Evolutionary conservation across 2,797 vertebrate genomes (phyloP).

Genomic region (Thaleichthys pacificus): DNA sequence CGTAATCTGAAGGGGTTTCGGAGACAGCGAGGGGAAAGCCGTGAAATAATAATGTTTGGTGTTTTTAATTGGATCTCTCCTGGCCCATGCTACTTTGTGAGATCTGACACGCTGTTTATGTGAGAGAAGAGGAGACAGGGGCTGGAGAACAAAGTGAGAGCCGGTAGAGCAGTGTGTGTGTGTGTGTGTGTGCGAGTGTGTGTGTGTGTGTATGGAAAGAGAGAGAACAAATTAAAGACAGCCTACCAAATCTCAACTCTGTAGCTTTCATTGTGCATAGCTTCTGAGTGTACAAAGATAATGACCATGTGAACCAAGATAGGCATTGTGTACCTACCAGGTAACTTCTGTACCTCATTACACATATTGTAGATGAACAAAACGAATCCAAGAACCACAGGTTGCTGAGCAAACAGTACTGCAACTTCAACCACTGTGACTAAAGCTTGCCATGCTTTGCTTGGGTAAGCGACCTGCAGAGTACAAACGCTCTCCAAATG

Average conservation of each 20-base stretch:
- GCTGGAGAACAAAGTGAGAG: background rate
- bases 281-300: background rate
- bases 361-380: too few species aligned
- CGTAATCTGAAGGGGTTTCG: slow-evolving; percentile 65
- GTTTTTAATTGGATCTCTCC: slow-evolving; percentile 74
- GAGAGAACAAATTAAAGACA: background rate
- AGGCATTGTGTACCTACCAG: too few species aligned
- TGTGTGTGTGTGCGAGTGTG: background rate
- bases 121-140: slow-evolving; percentile 35
- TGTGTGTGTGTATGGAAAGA: background rate
- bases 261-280: background rate
- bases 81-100: slow-evolving; percentile 56
- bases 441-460: slow-evolving; percentile 26
- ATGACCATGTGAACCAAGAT: too few species aligned
- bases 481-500: slow-evolving; percentile 32
- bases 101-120: slow-evolving; percentile 65
- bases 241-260: too few species aligned
- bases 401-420: background rate
- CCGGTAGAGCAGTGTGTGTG: background rate
- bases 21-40: slow-evolving; percentile 31
- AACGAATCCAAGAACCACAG: background rate
- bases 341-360: too few species aligned
- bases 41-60: slow-evolving; percentile 69
- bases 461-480: slow-evolving; percentile 34
- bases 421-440: slow-evolving; percentile 11